phyloP scores from a whole-genome alignment of 2,888 invertebrate species.

The Drosophila nr. fundita region DNA sequence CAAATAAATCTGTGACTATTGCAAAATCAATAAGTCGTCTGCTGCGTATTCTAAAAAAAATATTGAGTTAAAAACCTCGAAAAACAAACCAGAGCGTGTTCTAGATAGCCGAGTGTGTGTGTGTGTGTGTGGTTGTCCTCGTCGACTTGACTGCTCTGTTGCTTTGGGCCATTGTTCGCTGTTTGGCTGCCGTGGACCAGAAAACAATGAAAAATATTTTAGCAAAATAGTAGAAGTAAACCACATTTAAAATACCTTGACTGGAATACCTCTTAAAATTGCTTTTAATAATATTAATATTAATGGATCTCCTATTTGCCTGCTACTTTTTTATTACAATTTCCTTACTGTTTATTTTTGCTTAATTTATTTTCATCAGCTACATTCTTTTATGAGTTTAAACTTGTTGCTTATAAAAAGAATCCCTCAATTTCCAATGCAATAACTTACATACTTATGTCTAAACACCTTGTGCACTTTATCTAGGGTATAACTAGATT shows the following conservation, averaged over 20 bases:
- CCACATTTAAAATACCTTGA: background rate
- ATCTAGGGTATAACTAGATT: slow-evolving; percentile 32
- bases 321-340: background rate
- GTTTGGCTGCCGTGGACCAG: slow-evolving; percentile 35
- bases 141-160: slow-evolving; percentile 57
- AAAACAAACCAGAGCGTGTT: slow-evolving; percentile 48
- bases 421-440: background rate
- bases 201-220: slow-evolving; percentile 54
- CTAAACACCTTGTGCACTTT: background rate
- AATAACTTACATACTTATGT: background rate
- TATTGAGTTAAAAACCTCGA: slow-evolving; percentile 28
- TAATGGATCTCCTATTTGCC: background rate
- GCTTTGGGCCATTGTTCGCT: slow-evolving; percentile 59
- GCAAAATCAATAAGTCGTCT: slow-evolving; percentile 69
- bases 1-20: slow-evolving; percentile 66
- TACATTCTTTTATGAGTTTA: background rate
- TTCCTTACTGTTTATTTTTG: background rate
- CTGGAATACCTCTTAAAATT: slow-evolving; percentile 8
- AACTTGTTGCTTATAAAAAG: background rate
- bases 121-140: slow-evolving; percentile 25
- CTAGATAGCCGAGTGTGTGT: slow-evolving; percentile 7
- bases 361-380: background rate
- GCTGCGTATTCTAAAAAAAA: slow-evolving; percentile 40
- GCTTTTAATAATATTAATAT: background rate
- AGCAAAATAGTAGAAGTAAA: slow-evolving; percentile 24